Evolutionary conservation across 1,140 invertebrate species (phyloP), one percentile per base, ranked within the genome.

Genomic region (Platyura marginata): DNA sequence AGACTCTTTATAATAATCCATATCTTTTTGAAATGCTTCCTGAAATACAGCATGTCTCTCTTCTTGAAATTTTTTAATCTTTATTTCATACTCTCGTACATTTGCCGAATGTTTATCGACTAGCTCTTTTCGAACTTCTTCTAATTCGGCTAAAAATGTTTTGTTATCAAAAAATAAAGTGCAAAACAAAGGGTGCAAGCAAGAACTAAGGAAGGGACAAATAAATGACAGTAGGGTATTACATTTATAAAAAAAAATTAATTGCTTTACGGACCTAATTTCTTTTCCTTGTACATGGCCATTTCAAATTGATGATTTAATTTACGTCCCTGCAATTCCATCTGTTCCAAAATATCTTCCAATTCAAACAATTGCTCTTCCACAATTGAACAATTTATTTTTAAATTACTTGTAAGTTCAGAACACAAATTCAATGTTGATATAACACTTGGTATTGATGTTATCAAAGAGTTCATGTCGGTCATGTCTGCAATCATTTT

Each of bases 11-110:
- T 70, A 80, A 45, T 71, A 68, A 32, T 72, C 61, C 32, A 80
- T 46, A 51, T 81, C 76, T 45, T 71, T 63, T 49, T 74, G 68
- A 55, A 81, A 81, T 11, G 68, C 74, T 54, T 76, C 67, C 42
- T 74, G 69, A 49, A 79, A 80, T 1, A 72, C 73, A 45, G 71
- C 70, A 48, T 77, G 74, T 41, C 76, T 62, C 49, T 79, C 77
- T 45, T 68, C 69, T 35, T 78, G 58, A 16, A 67, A 57, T 43
- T 65, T 59, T 2, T 64, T 61, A 18, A 68, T 51, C 6, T 48
- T 48, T n/a, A 49, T 41, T 51, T 80, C 76, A 48, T 71, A 63
- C 29, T 68, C 60, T 11, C 65, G 51, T 6, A 79, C 66, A 49
- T 69, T 71, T 5, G 66, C 53, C 21, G 69, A 65, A 57, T 79